Conservation (phyloP, 2,113 vertebrate species). For the Climacteris rufus region DNA sequence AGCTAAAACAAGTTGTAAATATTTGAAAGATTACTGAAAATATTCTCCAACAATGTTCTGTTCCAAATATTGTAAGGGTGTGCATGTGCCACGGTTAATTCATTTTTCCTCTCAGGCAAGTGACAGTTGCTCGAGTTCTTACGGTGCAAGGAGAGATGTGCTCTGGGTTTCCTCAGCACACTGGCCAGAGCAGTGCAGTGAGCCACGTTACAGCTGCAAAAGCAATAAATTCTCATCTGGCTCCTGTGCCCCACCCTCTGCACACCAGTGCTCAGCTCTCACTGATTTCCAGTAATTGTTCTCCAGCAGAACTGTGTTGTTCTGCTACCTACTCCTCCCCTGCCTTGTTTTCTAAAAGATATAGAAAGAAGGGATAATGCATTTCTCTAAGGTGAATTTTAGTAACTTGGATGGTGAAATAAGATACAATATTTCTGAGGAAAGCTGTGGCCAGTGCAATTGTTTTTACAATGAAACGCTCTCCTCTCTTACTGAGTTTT, state of each 20-base stretch:
- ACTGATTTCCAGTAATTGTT: slow-evolving; percentile 42
- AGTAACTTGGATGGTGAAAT: background rate
- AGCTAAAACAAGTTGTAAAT: background rate
- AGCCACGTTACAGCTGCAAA: background rate
- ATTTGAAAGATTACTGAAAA: background rate
- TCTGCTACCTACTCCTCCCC: background rate
- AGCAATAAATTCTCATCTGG: slow-evolving; percentile 3
- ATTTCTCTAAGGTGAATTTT: background rate
- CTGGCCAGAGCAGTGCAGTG: background rate
- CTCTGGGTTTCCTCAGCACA: background rate
- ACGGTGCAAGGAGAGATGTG: background rate
- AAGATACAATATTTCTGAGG: background rate
- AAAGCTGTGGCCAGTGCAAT: background rate
- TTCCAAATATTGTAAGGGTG: background rate
- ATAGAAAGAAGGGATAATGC: background rate
- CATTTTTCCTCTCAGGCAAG: background rate
- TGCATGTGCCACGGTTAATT: fast-evolving
- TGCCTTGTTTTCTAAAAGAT: background rate
- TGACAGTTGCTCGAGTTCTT: background rate
- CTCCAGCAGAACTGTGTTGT: background rate
- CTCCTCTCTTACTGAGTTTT: background rate
- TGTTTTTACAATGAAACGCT: background rate
- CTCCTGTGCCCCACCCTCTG: background rate
- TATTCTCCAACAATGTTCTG: background rate
- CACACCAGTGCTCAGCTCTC: background rate